phyloP scores from a whole-genome alignment of 1,140 invertebrate genomes.

The Heliconius himera region DNA sequence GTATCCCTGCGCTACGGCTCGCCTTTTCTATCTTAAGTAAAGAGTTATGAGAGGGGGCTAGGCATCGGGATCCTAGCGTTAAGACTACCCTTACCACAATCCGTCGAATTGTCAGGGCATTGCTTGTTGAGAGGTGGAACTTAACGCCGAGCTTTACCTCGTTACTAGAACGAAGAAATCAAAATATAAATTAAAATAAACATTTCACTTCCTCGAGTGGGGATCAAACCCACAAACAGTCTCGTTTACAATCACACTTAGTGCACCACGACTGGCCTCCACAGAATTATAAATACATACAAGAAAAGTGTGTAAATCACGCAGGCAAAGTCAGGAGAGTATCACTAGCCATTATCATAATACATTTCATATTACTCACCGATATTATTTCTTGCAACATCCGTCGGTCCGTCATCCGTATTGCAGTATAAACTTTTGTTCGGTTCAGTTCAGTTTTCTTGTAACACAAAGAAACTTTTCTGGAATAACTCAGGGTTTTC shows the following conservation, averaged over 20 bases:
- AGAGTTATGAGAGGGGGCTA: no score
- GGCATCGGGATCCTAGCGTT: not conserved
- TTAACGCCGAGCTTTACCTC: no score
- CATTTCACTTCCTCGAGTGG: not conserved
- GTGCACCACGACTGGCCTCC: not conserved
- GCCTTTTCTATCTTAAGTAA: no score
- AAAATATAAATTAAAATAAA: not conserved
- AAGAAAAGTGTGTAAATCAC: no score
- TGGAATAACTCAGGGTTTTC: not conserved
- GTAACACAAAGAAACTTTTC: slow-evolving; percentile 2
- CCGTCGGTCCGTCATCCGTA: not conserved
- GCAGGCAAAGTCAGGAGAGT: no score
- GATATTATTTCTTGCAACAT: not conserved
- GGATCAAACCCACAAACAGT: not conserved
- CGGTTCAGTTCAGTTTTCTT: not conserved
- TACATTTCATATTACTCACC: not conserved
- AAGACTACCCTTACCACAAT: not conserved
- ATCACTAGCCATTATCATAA: not conserved
- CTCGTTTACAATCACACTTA: not conserved
- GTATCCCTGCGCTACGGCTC: no score
- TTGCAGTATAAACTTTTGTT: slow-evolving; percentile 5
- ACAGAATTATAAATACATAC: not conserved
- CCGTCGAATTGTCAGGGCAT: not conserved
- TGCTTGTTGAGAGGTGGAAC: not conserved
- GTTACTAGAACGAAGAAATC: no score